Evolutionary conservation across 2,797 vertebrate species (phyloP).

Genomic region (Perodicticus potto): DNA sequence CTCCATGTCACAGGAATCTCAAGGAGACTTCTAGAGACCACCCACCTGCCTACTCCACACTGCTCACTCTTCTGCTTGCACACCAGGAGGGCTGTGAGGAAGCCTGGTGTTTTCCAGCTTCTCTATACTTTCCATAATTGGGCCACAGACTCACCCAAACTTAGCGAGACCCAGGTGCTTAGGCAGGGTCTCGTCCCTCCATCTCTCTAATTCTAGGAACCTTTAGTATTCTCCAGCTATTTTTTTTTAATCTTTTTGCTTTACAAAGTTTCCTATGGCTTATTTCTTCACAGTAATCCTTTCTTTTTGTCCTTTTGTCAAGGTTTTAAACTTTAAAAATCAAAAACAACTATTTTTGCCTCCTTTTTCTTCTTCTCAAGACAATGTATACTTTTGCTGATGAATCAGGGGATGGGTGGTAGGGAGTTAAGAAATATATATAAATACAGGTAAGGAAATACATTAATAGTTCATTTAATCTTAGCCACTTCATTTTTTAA

Average conservation of each 20-base stretch:
- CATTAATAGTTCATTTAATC: background rate
- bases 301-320: constrained; percentile 1
- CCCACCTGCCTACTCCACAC: too few relatives aligned
- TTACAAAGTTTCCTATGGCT: background rate
- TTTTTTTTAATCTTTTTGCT: constrained; percentile 2
- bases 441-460: background rate
- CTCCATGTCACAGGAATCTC: background rate
- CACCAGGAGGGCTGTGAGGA: background rate
- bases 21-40: background rate
- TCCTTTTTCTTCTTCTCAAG: background rate
- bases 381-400: background rate
- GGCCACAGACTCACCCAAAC: background rate
- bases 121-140: background rate
- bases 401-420: background rate
- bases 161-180: background rate
- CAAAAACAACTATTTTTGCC: background rate
- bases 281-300: background rate
- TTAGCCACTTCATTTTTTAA: background rate
- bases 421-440: background rate
- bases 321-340: constrained; percentile 22
- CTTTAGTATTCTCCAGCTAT: background rate
- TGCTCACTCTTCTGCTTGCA: background rate
- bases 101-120: background rate
- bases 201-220: background rate
- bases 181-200: background rate